Evolutionary conservation across 2,888 invertebrate genomes (phyloP).

Genomic region (Melitaea athalia): DNA sequence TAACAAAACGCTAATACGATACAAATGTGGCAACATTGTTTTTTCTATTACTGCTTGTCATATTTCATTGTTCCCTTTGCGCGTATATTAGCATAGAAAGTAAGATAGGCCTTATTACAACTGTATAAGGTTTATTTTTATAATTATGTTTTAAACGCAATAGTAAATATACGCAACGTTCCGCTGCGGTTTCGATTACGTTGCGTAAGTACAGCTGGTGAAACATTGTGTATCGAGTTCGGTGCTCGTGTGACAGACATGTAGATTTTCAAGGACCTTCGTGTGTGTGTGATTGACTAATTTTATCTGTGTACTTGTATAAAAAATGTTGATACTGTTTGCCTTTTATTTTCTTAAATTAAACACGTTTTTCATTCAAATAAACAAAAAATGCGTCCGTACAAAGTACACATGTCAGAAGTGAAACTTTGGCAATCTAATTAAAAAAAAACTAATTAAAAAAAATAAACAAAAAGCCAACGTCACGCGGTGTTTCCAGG

Average conservation of each 20-base stretch:
- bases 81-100: neutral
- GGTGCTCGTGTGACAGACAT: conserved; percentile 14
- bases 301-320: too few relatives aligned
- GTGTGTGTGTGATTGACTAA: neutral
- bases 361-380: too few relatives aligned
- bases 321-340: too few relatives aligned
- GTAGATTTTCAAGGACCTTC: conserved; percentile 9
- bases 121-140: neutral
- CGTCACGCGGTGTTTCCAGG: too few relatives aligned
- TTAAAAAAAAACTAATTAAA: too few relatives aligned
- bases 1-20: conserved; percentile 3
- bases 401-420: too few relatives aligned
- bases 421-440: too few relatives aligned
- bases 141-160: neutral
- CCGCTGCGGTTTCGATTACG: conserved; percentile 23
- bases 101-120: neutral
- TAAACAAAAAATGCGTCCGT: too few relatives aligned
- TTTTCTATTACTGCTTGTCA: neutral
- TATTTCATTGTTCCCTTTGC: conserved; percentile 9
- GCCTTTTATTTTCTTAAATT: too few relatives aligned
- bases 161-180: conserved; percentile 9
- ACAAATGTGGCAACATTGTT: neutral
- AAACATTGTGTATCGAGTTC: conserved; percentile 29
- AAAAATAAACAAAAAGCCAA: too few relatives aligned
- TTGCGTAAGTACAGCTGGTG: conserved; percentile 16